A percentile compares a stretch with the other conserved stretches of the same genome.
Conservation (phyloP, 2,888 invertebrate genomes). For the Hydropsyche betteni region DNA sequence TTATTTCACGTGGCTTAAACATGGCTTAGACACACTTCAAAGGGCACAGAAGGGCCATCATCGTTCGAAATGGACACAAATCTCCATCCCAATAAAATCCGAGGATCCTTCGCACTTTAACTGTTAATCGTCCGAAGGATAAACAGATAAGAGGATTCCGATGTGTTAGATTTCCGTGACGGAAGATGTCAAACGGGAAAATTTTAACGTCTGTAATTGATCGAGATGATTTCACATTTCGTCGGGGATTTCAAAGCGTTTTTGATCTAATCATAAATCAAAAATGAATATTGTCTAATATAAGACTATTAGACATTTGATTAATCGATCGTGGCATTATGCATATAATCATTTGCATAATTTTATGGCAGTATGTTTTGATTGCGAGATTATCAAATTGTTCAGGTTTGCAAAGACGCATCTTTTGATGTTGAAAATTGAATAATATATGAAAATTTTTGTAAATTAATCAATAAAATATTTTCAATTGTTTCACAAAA, state of each 20-base stretch:
- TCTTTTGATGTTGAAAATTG: no score
- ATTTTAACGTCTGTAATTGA: background rate
- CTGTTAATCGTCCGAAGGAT: constrained; percentile 2
- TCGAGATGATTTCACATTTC: constrained; percentile 3
- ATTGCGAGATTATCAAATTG: no score
- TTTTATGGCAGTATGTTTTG: no score
- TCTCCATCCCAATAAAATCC: background rate
- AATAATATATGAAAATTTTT: no score
- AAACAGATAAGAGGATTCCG: constrained; percentile 10
- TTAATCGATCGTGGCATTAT: background rate
- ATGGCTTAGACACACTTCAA: constrained; percentile 40
- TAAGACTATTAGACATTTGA: background rate
- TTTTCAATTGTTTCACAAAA: background rate
- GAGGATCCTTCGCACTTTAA: constrained; percentile 22
- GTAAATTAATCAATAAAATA: no score
- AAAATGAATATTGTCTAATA: background rate
- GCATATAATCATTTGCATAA: background rate
- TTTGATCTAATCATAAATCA: background rate
- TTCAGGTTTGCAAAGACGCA: no score
- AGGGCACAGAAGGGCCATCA: constrained; percentile 4
- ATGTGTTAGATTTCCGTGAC: background rate
- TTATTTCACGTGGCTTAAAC: constrained; percentile 35
- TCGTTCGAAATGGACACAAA: constrained; percentile 28
- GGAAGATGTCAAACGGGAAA: background rate
- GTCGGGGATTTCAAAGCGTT: background rate